Base-by-base conservation (phyloP, 1,140 invertebrate species). In the Diploscapter pachys region DNA sequence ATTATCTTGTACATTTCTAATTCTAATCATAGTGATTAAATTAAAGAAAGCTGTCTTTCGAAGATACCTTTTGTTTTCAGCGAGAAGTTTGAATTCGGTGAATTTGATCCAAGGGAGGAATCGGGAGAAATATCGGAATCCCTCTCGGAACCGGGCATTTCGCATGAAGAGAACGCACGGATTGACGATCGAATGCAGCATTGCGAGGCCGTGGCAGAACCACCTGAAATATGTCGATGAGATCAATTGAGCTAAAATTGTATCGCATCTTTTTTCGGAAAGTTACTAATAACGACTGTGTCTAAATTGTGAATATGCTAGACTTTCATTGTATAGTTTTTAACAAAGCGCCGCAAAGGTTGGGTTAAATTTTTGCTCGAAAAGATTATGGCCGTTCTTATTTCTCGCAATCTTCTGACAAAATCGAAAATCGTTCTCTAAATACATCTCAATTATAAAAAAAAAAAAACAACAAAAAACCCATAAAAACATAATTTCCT, bases 171-270 rank as follows among this genome's bases (percentile, higher is more conserved):
- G 85, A 61, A 84, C 76, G 50, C 84, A 75, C 57, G 83, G 83
- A 68, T 84, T 84, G 57, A 84, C 84, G n/a, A 82, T 79, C 8
- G 84, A 84, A 71, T 84, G 83, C 50, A 79, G 83, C 83, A 84
- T 84, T 8, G 83, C 83, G 6, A 85, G 59, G 3, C 81, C 79
- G 57, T 84, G 83, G 5, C 75, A 71, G 72, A 73, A 66, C 82
- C 82, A 83, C 81, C 81, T 82, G 59, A 50, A 82, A 70, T 56
- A 6, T n/a, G n/a, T 11, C 3, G 31, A 69, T 49, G 52, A n/a
- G 31, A 31, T 31, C 31, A 31, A 59, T 56, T 11, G n/a, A n/a
- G 6, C 3, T 53, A 69, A 13, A 53, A n/a, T 11, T 13, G 5
- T 13, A 48, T 6, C 48, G n/a, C 3, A 72, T 50, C 53, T 5